Base-by-base conservation (phyloP, 2,888 invertebrate species). In the Hypomecis punctinalis region DNA sequence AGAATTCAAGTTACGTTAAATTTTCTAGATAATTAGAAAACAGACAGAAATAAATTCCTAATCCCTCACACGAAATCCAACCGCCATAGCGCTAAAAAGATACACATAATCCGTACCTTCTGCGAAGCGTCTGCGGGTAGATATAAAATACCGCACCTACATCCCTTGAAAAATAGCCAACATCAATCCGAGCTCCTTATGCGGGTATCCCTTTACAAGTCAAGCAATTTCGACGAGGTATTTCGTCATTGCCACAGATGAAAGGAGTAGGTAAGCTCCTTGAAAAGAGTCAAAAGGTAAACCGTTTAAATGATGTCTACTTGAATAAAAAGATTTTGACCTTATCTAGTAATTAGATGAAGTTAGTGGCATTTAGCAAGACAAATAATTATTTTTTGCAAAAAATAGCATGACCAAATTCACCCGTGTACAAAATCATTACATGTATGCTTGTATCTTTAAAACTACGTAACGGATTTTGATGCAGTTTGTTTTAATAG, bases 181-280 rank as follows among this genome's bases (percentile, higher is more conserved):
- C 79, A 85, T 86, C 80, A 84, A 86, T 87, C 81, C 74, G 73
- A 77, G 68, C 73, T 71, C 66, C 72, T 70, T 73, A 82, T 82
- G 76, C 81, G 83, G 67, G 68, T 77, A 81, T 80, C 77, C 61
- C 70, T 77, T 81, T 70, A 76, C 74, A 81, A 85, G 85, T 83
- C 80, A 80, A 81, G 80, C 78, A 77, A 81, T 82, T 82, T 77
- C 63, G 73, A 74, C 52, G 72, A 78, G 78, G 76, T 80, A 76
- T 81, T 85, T 75, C 69, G 76, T 83, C 79, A 82, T 78, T 60
- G 52, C 56, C 54, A 46, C 35, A 57, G 63, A 46, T 63, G 52
- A 57, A 52, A 47, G 36, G 49, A 49, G 42, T 48, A 23, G 48
- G 23, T 36, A 60, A 45, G 37, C 42, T 48, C 13, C 39, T 43